Evolutionary conservation across 2,113 vertebrate species (phyloP).

Genomic region (Ovibos moschatus): DNA sequence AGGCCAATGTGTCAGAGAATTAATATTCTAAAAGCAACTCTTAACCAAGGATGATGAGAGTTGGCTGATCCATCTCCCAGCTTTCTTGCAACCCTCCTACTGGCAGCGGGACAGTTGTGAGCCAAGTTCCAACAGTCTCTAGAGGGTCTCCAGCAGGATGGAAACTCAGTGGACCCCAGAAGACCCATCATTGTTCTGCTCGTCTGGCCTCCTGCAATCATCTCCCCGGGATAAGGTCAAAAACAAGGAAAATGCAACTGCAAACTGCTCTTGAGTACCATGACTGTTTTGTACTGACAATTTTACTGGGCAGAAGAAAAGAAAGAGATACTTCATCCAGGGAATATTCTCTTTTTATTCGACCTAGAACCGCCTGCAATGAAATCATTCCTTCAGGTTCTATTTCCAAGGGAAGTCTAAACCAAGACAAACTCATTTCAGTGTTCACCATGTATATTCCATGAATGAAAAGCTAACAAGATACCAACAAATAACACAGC

Average conservation of each 20-base stretch:
- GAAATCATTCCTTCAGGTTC: neutral
- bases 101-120: neutral
- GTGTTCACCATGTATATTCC: neutral
- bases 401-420: neutral
- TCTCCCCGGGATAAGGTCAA: neutral
- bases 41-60: neutral
- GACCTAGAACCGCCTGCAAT: neutral
- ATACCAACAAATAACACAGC: neutral
- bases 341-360: neutral
- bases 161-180: neutral
- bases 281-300: neutral
- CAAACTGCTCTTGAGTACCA: neutral
- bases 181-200: neutral
- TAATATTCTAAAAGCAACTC: neutral
- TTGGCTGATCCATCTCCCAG: fast-evolving
- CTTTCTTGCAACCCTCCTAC: neutral
- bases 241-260: neutral
- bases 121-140: neutral
- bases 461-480: neutral
- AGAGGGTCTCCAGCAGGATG: neutral
- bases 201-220: neutral
- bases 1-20: neutral
- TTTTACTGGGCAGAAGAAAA: neutral
- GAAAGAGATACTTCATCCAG: neutral
- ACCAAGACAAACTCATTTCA: neutral